These are phyloP conservation scores for Drosophila longiperda DNA, from an alignment of 2,888 invertebrate species.

Conservation along the genomic window DNA sequence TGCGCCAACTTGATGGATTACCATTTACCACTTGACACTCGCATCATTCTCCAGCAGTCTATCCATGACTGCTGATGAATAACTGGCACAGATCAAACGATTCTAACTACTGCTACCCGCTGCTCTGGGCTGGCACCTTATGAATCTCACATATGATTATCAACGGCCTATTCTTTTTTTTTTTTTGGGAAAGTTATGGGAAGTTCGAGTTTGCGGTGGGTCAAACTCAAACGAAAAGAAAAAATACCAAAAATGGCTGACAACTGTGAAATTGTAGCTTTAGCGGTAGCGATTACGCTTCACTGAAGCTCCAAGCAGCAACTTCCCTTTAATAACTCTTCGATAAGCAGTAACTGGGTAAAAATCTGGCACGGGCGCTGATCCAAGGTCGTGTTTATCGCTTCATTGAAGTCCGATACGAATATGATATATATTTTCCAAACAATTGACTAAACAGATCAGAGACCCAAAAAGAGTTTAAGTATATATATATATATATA, in stretches of 20 bases:
- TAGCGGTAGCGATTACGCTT: slow-evolving; percentile 59
- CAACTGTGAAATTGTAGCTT: slow-evolving; percentile 48
- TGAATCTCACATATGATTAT: slow-evolving; percentile 12
- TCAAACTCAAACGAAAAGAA: neutral
- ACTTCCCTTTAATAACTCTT: neutral
- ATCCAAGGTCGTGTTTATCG: slow-evolving; percentile 65
- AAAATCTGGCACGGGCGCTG: slow-evolving; percentile 66
- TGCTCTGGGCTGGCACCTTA: slow-evolving; percentile 42
- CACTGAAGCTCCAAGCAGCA: slow-evolving; percentile 30
- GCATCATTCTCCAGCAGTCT: slow-evolving; percentile 21
- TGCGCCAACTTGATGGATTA: slow-evolving; percentile 79
- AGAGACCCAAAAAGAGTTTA: slow-evolving; percentile 69
- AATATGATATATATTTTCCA: slow-evolving; percentile 80
- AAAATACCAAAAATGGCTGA: slow-evolving; percentile 18
- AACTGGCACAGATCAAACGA: slow-evolving; percentile 44
- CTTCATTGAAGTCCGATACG: slow-evolving; percentile 51
- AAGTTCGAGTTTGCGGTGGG: slow-evolving; percentile 35
- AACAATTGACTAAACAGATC: slow-evolving; percentile 83
- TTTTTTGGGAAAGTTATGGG: slow-evolving; percentile 41
- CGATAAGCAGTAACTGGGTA: neutral
- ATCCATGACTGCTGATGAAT: slow-evolving; percentile 46
- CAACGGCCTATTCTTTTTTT: slow-evolving; percentile 11
- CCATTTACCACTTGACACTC: slow-evolving; percentile 48
- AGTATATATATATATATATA: slow-evolving; percentile 29
- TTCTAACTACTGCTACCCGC: slow-evolving; percentile 49